These are phyloP conservation scores for Pholis gunnellus DNA, from an alignment of 2,113 vertebrate species.

Conservation along the genomic window DNA sequence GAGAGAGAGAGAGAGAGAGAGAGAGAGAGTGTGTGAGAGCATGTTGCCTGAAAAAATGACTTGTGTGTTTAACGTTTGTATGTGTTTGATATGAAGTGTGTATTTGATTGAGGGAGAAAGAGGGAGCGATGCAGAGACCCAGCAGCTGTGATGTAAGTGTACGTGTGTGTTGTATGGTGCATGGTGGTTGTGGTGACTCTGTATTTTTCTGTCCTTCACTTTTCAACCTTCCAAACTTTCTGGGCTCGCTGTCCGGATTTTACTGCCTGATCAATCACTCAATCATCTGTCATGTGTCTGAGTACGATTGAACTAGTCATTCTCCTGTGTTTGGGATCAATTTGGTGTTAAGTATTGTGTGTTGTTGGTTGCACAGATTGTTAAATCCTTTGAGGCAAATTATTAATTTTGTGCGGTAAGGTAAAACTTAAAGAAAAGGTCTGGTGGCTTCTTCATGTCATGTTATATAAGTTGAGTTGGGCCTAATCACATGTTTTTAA, in stretches of 20 bases:
- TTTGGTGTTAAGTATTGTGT: background rate
- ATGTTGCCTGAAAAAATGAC: conserved; percentile 14
- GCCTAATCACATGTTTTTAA: background rate
- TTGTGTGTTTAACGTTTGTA: background rate
- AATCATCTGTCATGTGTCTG: background rate
- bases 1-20: conserved; percentile 6
- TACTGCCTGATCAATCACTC: background rate
- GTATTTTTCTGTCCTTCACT: conserved; percentile 26
- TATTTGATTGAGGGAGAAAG: conserved; percentile 21
- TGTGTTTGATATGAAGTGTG: conserved; percentile 50
- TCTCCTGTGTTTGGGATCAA: background rate
- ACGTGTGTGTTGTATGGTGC: conserved; percentile 1
- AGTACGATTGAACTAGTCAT: background rate
- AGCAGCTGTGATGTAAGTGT: conserved; percentile 78
- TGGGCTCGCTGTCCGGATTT: background rate
- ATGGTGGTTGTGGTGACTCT: conserved; percentile 13
- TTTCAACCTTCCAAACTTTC: background rate
- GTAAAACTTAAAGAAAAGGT: background rate
- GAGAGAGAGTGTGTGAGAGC: conserved; percentile 7
- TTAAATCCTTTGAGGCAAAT: background rate
- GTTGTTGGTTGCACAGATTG: background rate
- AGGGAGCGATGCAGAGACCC: conserved; percentile 67
- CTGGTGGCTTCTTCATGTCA: background rate
- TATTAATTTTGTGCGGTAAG: background rate
- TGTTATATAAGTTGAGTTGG: background rate